Conservation (phyloP, 2,113 vertebrate genomes). For the human region GRCh38 chr3:61934501-61935000, state of each 20-base stretch:
- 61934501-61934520: not conserved
- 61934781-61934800: not conserved
- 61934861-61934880: not conserved
- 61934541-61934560: not conserved
- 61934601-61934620: not conserved
- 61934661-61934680: not conserved
- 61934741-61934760: not conserved
- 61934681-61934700: not conserved
- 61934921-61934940: not conserved
- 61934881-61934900: not conserved
- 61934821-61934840: not conserved
- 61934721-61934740: not conserved
- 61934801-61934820: not conserved
- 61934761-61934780: not conserved
- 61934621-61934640: not conserved
- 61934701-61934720: not conserved
- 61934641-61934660: not conserved
- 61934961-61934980: not conserved
- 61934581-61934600: not conserved
- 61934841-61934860: not conserved
- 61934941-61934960: not conserved
- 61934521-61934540: not conserved
- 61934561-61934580: not conserved
- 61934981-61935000: not conserved
- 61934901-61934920: accelerated